Evolutionary conservation across 2,888 invertebrate genomes (phyloP).

Genomic region (Leptothorax acervorum): DNA sequence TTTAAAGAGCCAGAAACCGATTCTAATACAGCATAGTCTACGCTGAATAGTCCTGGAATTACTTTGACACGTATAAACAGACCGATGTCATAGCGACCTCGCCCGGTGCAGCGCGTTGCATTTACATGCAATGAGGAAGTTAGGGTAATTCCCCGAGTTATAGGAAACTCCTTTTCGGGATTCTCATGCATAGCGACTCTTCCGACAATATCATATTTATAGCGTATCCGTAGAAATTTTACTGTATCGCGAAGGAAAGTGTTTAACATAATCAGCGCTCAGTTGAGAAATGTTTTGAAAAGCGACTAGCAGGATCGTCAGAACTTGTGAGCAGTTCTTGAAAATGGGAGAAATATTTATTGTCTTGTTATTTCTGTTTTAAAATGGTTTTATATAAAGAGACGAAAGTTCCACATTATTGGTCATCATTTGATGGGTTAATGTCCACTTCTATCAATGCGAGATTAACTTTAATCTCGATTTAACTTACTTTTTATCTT

Average conservation of each 20-base stretch:
- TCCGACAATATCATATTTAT: background rate
- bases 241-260: background rate
- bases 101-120: conserved; percentile 4
- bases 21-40: conserved; percentile 25
- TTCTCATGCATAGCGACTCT: background rate
- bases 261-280: background rate
- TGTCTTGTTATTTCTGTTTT: background rate
- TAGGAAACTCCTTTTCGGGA: background rate
- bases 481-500: no score
- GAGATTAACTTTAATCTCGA: no score
- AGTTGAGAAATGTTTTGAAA: background rate
- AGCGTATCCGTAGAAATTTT: background rate
- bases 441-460: no score
- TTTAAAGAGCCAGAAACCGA: conserved; percentile 11
- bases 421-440: background rate
- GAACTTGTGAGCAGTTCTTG: background rate
- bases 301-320: background rate
- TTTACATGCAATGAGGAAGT: conserved; percentile 38
- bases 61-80: conserved; percentile 39
- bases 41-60: conserved; percentile 58
- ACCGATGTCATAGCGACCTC: conserved; percentile 35
- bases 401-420: background rate
- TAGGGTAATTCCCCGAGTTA: conserved; percentile 27
- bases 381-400: background rate
- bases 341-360: background rate